Evolutionary conservation across 2,113 vertebrate genomes (phyloP), one percentile per base, ranked within the genome.

Genomic region (Haemorhous mexicanus): DNA sequence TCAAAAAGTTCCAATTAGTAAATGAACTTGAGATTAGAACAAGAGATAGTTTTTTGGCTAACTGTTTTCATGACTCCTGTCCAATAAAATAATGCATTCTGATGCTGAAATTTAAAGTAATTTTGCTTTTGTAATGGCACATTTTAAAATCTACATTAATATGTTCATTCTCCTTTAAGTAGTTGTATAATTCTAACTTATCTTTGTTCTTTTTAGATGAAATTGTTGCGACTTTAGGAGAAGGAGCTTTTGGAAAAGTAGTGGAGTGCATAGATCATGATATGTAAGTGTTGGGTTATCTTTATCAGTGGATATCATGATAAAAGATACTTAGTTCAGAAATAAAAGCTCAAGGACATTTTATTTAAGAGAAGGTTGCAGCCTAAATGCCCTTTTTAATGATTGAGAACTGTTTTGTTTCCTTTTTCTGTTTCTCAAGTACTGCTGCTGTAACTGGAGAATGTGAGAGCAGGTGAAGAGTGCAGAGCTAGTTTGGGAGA

Each of bases 181-280:
- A 80, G 41, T 74, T 96, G 63, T 82, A 87, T 83, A 93, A 58
- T 88, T 93, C 64, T 91, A 68, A 96, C 95, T 97, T 97, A 44
- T 3, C 61, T 96, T 64, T 97, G 93, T 52, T 84, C 62, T 92
- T 98, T 96, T 97, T 99, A 99, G 99, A 99, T 99, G 99, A 99
- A 98, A 99, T 99, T 96, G 97, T 99, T 98, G 98, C 98, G 75
- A 99, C 98, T 97, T 98, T 99, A 97, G 99, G 99, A 97, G 99
- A 99, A 98, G 99, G 99, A 94, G 99, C 99, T 95, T 99, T 99
- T 99, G 99, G 99, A 92, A 99, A 99, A 98, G 99, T 99, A 30
- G 99, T 99, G 50, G 99, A 99, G 95, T 99, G 99, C 96, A 98
- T 99, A 97, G 99, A 99, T 98, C 98, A 98, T 95, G 96, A 96